Base-by-base conservation (phyloP, 2,113 vertebrate species). In the Gorsachius goisagi region DNA sequence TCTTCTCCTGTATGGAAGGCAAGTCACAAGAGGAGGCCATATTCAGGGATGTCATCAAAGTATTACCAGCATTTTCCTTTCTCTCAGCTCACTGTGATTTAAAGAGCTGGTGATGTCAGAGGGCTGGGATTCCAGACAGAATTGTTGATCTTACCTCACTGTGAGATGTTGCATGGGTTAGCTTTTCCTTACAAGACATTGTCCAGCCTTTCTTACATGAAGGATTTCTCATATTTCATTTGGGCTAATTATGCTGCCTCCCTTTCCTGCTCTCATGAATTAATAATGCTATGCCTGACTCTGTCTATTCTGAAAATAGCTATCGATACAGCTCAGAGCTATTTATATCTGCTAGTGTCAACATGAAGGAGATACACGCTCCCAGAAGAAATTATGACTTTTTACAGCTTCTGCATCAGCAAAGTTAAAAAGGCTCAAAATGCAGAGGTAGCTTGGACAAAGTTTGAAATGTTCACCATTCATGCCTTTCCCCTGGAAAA, bases 281-380 rank as follows among this genome's bases (percentile, higher is more conserved):
- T 94, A 97, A 95, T 96, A 97, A 97, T 90, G 56, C 97, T 97
- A 79, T 97, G 97, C 91, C 97, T 98, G 96, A 97, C 88, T 68
- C 53, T 52, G 9, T 82, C 39, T 39, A 26, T 80, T 91, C 93
- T 94, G 63, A 73, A 96, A 94, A 94, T 62, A 94, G 41, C 85
- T 91, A 23, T 77, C 5, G 5, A 53, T 83, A 77, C 53, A 85
- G 96, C 91, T 97, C 85, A 91, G 71, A 88, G 66, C 91, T 98
- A 59, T 98, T 97, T 97, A 93, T 98, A 97, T 97, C 96, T 96
- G 95, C 90, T 91, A 76, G 84, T 95, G 95, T 97, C 97, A 97
- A 95, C 93, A 96, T 66, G 94, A 97, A 92, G 76, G 95, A 97
- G 93, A 95, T 90, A 95, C 55, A 87, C 95, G 73, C 94, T 98